Evolutionary conservation across 2,888 invertebrate genomes (phyloP), one percentile per base, ranked within the genome.

Genomic region (Callimorpha dominula): DNA sequence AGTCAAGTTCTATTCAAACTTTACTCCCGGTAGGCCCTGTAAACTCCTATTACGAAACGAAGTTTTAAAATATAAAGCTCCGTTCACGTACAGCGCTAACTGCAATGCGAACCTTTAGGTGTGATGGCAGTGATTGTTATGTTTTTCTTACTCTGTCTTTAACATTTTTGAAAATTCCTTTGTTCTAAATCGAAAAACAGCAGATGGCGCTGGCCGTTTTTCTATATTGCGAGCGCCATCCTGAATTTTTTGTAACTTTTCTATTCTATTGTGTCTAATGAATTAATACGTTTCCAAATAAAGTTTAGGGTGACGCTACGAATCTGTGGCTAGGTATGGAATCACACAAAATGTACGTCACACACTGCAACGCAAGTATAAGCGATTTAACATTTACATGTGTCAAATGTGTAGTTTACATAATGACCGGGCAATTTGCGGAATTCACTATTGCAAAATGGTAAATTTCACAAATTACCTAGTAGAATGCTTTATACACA

Each of bases 191-290:
- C 72, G 69, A 68, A 68, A 66, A 73, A 85, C 81, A 87, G 90
- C 93, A 94, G 95, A 92, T 94, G 94, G 95, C 95, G 95, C 93
- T 95, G 94, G 90, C 93, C 91, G 93, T 92, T 85, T 78, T 73
- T 81, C 73, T 78, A 86, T 86, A 84, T 90, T 89, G 91, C 89
- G 87, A 91, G 95, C 94, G 95, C 95, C 94, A 95, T 92, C 94
- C 94, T 94, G 90, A 92, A 94, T 92, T 90, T 90, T 77, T 67
- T 70, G 20, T 71, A 67, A 63, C 42, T 65, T 71, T 72, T 73
- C 65, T 57, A 14, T 79, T 72, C 62, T n/a, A n/a, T 62, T 31
- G 7, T 69, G 40, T 54, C 42, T 31, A 63, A 69, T 64, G 71
- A 66, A 67, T 69, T 54, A 54, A 70, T 63, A 66, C 76, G 80